Evolutionary conservation across 2,888 invertebrate species (phyloP), one percentile per base, ranked within the genome.

Genomic region (Lasioglossum pauxillum): DNA sequence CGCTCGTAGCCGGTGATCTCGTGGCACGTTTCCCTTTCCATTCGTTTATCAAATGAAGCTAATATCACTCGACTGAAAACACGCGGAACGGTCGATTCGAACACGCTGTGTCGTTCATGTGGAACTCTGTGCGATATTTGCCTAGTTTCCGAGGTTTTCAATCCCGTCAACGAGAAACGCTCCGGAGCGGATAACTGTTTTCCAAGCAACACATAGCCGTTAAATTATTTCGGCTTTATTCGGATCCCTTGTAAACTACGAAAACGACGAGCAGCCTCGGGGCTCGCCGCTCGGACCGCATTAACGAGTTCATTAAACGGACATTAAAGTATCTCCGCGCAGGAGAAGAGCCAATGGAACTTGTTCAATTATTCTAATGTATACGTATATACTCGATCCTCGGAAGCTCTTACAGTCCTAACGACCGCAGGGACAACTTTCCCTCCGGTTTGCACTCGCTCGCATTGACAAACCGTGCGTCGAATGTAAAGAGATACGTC

Each of bases 231-330:
- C 60, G 7, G 38, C 41, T 38, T 38, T 49, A 23, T 14, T 19
- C 41, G 31, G 23, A 49, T 60, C 27, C 23, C 46, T 38, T 2
- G 49, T 67, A 41, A 38, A 69, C 10, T 69, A 23, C 41, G 23
- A n/a, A 38, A 69, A 69, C 38, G 31, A 38, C 38, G 69, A 38
- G 23, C 38, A 23, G 57, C 23, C 57, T 44, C 46, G 16, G 57
- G 53, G 46, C n/a, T 64, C 75, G 27, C 44, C 57, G 38, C 44
- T 78, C 49, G 19, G 49, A 41, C 23, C 46, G 81, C 67, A 80
- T 83, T 85, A 88, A 88, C 53, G 73, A 83, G 75, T 80, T 86
- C 78, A 76, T 88, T 88, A 83, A 81, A 80, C 81, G 57, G 49
- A 41, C 79, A 75, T 87, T 87, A 88, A 85, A 80, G 67, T 75